phyloP scores from a whole-genome alignment of 2,888 invertebrate species.

The Yponomeuta cagnagella region DNA sequence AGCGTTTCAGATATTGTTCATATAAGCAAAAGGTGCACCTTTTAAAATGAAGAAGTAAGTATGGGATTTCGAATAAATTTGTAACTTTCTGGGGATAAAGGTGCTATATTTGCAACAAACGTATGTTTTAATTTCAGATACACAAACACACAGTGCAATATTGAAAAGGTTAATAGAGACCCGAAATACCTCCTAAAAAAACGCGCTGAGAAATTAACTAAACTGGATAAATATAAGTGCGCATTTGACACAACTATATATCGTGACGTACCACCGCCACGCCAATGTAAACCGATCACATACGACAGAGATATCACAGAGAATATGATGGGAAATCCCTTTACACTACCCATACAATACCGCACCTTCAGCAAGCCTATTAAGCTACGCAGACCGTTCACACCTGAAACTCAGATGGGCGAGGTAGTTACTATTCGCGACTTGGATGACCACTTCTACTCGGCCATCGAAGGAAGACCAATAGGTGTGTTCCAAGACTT shows the following conservation, averaged over 20 bases:
- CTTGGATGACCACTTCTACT: background rate
- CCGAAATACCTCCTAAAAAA: background rate
- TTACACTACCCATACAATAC: background rate
- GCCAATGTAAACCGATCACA: background rate
- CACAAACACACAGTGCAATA: background rate
- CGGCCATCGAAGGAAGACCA: background rate
- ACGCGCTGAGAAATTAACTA: background rate
- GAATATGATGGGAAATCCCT: background rate
- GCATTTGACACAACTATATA: background rate
- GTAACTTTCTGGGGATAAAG: background rate
- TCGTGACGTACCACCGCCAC: background rate
- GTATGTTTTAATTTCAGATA: background rate
- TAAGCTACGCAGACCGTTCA: background rate
- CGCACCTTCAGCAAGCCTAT: background rate
- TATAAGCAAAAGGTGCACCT: background rate
- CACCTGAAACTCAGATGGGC: background rate
- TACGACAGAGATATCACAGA: background rate
- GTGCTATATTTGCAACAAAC: no score
- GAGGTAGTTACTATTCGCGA: background rate
- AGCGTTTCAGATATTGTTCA: background rate
- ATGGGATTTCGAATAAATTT: background rate
- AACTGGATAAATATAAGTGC: background rate
- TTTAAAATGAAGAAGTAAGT: background rate
- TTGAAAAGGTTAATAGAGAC: background rate
- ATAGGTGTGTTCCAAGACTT: slow-evolving; percentile 24